Conservation (phyloP, 2,797 vertebrate genomes). For the Bovichtus variegatus region DNA sequence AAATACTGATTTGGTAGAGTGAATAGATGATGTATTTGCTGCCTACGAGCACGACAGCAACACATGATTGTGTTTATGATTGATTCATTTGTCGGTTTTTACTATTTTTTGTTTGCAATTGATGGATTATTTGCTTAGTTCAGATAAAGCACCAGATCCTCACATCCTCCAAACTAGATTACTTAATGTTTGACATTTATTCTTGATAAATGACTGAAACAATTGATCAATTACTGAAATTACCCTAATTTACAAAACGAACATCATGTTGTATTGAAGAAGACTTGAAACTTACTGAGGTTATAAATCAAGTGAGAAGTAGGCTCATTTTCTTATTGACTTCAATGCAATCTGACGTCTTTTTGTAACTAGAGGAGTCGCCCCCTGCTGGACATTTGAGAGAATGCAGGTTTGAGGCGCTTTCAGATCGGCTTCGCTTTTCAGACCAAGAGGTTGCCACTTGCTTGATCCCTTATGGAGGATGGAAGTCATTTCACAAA, state of each 20-base stretch:
- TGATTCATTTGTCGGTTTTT: not conserved
- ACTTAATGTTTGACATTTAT: not conserved
- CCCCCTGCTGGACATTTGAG: too few relatives aligned
- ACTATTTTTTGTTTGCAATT: not conserved
- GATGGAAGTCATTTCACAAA: not conserved
- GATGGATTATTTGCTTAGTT: not conserved
- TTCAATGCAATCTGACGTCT: too few relatives aligned
- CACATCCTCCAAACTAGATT: not conserved
- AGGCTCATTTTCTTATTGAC: too few relatives aligned
- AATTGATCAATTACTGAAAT: not conserved
- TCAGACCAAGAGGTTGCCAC: too few relatives aligned
- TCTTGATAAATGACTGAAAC: not conserved
- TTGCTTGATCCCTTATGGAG: not conserved
- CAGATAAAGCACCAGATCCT: not conserved
- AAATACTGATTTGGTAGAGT: not conserved
- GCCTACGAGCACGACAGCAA: too few relatives aligned
- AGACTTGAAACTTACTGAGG: too few relatives aligned
- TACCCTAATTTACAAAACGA: too few relatives aligned
- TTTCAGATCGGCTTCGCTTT: too few relatives aligned
- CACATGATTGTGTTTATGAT: not conserved
- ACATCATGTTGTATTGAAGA: too few relatives aligned
- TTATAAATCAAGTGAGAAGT: too few relatives aligned
- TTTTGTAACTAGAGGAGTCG: too few relatives aligned
- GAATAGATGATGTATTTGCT: not conserved
- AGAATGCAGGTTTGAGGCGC: too few relatives aligned